These are phyloP conservation scores for Troides helena DNA, from an alignment of 2,888 invertebrate genomes.

Conservation along the genomic window DNA sequence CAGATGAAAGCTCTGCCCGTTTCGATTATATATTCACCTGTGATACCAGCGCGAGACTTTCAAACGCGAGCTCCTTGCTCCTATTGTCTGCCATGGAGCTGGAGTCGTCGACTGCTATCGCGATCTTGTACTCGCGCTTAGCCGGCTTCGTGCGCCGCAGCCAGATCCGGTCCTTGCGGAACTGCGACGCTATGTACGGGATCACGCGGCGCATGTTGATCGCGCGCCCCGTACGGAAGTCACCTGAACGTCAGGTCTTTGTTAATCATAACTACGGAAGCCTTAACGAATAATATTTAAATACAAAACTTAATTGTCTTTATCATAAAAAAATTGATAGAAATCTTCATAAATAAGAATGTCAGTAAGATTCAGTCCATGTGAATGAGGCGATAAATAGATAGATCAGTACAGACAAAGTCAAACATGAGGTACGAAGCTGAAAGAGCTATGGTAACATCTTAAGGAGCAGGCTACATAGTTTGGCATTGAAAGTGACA, in stretches of 20 bases:
- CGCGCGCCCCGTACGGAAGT: conserved; percentile 96
- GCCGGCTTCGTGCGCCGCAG: conserved; percentile 96
- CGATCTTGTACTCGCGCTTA: conserved; percentile 96
- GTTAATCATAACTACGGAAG: not conserved
- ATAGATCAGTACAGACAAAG: not conserved
- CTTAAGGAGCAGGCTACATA: not conserved
- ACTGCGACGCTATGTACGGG: conserved; percentile 99
- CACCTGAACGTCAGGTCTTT: conserved; percentile 82
- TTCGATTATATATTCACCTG: conserved; percentile 59
- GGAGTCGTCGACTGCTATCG: conserved; percentile 98
- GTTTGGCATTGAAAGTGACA: not conserved
- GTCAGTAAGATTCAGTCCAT: too few species aligned
- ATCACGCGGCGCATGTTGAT: conserved; percentile 98
- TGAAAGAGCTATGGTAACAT: not conserved
- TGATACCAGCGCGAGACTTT: conserved; percentile 94
- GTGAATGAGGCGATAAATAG: not conserved
- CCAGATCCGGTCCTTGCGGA: conserved; percentile 99
- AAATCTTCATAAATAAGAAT: too few species aligned
- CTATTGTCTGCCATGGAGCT: conserved; percentile 93
- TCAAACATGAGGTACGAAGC: not conserved
- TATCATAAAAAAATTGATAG: too few species aligned
- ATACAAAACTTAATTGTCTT: too few species aligned
- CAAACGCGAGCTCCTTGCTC: conserved; percentile 95
- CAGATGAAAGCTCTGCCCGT: too few species aligned
- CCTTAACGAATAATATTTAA: too few species aligned